phyloP scores from a whole-genome alignment of 2,888 invertebrate genomes.

The Crossocerus cetratus region DNA sequence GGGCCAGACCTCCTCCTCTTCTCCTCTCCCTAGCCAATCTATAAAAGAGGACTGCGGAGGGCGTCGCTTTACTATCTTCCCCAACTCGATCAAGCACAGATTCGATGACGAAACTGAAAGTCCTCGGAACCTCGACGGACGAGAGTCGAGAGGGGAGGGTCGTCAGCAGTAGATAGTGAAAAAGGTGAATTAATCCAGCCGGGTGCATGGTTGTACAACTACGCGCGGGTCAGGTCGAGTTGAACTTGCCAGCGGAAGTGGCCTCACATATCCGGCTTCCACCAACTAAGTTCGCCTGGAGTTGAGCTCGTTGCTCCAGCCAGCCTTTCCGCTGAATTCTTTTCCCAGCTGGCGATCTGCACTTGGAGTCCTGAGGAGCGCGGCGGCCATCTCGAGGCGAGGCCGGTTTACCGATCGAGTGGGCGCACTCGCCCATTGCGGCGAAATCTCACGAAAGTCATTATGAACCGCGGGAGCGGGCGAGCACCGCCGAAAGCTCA shows the following conservation, averaged over 20 bases:
- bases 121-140: no score
- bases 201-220: conserved; percentile 44
- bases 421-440: conserved; percentile 13
- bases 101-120: no score
- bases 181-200: conserved; percentile 70
- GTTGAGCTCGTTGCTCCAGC: conserved; percentile 31
- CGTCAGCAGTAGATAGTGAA: conserved; percentile 21
- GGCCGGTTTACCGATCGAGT: neutral
- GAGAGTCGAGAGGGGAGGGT: no score
- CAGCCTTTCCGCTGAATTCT: conserved; percentile 7
- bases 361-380: neutral
- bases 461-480: conserved; percentile 61
- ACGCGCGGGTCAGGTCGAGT: conserved; percentile 36
- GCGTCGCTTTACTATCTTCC: no score
- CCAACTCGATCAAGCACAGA: no score
- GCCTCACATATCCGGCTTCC: conserved; percentile 69
- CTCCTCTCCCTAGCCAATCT: no score
- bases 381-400: neutral
- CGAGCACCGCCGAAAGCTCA: conserved; percentile 29
- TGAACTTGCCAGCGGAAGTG: conserved; percentile 66
- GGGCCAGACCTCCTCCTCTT: no score
- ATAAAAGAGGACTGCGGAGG: no score
- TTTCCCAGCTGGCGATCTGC: conserved; percentile 9
- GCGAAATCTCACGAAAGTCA: conserved; percentile 59
- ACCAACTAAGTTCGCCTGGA: conserved; percentile 62